Base-by-base conservation (phyloP, 2,113 vertebrate genomes). In the Coreoperca whiteheadi region DNA sequence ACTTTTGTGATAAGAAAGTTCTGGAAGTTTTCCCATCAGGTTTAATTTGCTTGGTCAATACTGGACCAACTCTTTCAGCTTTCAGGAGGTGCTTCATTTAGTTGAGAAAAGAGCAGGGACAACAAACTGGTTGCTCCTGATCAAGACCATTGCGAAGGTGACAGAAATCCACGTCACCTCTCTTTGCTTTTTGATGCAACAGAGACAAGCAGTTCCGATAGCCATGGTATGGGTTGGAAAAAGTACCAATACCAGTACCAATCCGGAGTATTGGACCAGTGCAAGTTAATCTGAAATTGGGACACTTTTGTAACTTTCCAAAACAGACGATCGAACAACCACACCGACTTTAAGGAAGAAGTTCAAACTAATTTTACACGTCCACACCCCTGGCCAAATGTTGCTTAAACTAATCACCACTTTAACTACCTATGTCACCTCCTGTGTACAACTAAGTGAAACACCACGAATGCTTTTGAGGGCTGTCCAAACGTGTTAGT, bases 1-100 rank as follows among this genome's bases (percentile, higher is more conserved):
- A 71, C 63, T 53, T 80, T 69, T 37, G 57, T 66, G 60, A 72
- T 72, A 59, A 78, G 41, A 79, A 83, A 79, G 48, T 88, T 87
- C 21, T 56, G 74, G 4, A 68, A 37, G 80, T 68, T 86, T 82
- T 50, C 34, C 34, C 1, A 15, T 57, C 16, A 28, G 30, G 54
- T 87, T 67, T 57, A 56, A 77, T 83, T 77, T 53, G 10, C 65
- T 72, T 7, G 30, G 74, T 87, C 34, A 14, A 71, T 63, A 71
- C 21, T 63, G 60, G 18, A 23, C 48, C 48, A 20, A 63, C 43
- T 74, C 51, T 41, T 25, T 65, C 61, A 73, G 79, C 54, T 68
- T 76, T 73, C 6, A 18, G 43, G 28, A 57, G 9, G 8, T n/a
- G 63, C 48, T 79, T 79, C n/a, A 68, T 66, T 71, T 41, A 28